These are phyloP conservation scores for Amazona guildingii DNA, from an alignment of 2,113 vertebrate species.

Conservation along the genomic window DNA sequence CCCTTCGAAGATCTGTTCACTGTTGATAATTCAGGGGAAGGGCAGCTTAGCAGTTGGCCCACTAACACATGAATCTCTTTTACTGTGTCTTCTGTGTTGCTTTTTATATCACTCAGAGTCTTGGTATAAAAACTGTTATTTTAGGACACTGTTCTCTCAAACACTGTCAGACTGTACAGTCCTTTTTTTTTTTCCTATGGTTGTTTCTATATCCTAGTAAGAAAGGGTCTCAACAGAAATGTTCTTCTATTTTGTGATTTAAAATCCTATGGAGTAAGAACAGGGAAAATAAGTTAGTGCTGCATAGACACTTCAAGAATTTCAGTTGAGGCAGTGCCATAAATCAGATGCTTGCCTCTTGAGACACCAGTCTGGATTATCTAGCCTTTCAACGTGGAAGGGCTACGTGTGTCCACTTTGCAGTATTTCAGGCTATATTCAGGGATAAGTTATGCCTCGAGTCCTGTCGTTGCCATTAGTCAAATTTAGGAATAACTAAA, in stretches of 20 bases:
- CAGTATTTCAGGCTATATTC: background rate
- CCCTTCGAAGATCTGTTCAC: background rate
- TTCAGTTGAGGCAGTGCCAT: background rate
- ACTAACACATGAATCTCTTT: background rate
- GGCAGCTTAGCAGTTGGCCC: background rate
- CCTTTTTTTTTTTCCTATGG: background rate
- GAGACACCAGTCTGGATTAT: background rate
- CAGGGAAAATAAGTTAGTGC: background rate
- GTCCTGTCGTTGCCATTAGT: background rate
- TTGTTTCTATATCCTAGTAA: background rate
- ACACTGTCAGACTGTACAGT: background rate
- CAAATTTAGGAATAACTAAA: background rate
- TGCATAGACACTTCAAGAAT: background rate
- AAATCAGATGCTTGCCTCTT: background rate
- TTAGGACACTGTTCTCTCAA: background rate
- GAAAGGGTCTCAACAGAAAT: background rate
- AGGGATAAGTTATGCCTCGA: background rate
- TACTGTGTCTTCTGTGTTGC: background rate
- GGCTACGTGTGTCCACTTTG: background rate
- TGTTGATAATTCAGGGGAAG: background rate
- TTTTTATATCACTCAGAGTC: background rate
- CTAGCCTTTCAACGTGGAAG: fast-evolving
- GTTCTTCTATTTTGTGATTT: background rate
- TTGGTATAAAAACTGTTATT: background rate
- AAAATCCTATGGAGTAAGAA: background rate